Evolutionary conservation across 2,888 invertebrate genomes (phyloP), one percentile per base, ranked within the genome.

Genomic region (Drosophila phalerata): DNA sequence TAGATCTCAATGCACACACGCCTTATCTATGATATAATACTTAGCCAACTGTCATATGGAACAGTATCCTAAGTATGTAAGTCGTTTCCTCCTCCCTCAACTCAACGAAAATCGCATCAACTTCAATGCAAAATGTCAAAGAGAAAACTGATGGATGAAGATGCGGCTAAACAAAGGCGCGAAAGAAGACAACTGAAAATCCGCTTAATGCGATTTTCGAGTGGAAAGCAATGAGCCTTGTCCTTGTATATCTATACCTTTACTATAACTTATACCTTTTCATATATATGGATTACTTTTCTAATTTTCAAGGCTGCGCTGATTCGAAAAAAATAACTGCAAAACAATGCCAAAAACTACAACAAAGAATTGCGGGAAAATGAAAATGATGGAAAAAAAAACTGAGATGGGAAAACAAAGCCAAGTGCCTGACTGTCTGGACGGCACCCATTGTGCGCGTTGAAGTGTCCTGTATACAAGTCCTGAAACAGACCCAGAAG

Each of bases 161-260:
- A 78, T 66, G 75, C 56, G 70, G 47, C 60, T 22, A 42, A 56
- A 78, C 78, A 80, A 81, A 68, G 68, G 72, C 67, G 79, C 67
- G 65, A 73, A 85, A 70, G 64, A 62, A 66, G 49, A 68, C 58
- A 58, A 38, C 48, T 71, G 61, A 13, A 73, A 85, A 86, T 71
- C 76, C 73, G 78, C 63, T 67, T 86, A 86, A 86, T 86, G 86
- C 80, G 82, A 88, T 86, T 86, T 86, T 88, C 76, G 84, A 86
- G 85, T 86, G 82, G 73, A 82, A 81, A 79, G 68, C 69, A 76
- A 79, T 63, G 56, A 70, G 68, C 55, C 48, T 43, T 38, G 67
- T 79, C 61, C 79, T 62, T 30, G 43, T 43, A 19, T 28, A 58
- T 63, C 57, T 37, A 51, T 32, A 57, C 42, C 53, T 53, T 42